Evolutionary conservation across 2,888 invertebrate genomes (phyloP), one percentile per base, ranked within the genome.

Genomic region (Dryobota labecula): DNA sequence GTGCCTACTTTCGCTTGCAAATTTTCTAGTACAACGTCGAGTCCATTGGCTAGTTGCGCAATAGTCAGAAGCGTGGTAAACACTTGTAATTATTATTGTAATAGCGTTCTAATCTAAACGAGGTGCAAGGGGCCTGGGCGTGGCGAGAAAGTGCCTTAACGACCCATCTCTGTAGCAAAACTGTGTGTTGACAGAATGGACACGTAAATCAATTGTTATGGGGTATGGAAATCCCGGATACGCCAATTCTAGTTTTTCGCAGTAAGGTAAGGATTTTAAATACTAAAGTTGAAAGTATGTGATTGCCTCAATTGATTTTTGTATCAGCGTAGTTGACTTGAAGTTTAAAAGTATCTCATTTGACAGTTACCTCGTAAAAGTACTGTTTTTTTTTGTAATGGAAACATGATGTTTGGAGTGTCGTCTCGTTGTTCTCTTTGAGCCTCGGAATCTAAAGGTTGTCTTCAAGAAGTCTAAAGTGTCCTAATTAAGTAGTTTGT

Each of bases 31-130:
- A 89, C 88, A 87, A 83, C 87, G 78, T 79, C 80, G 84, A 84
- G 78, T 84, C 76, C 76, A 71, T 30, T 68, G 45, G 41, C 64
- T 70, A 73, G 85, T 92, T 92, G 83, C 88, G 92, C 86, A 92
- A 92, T 84, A 84, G 80, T 86, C 84, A 88, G 88, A 89, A 91
- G 87, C 89, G 88, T 89, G 83, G 90, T 91, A 92, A 92, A 92
- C 89, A 90, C 88, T 92, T 90, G 91, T 91, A 92, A 93, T 93
- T 92, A 92, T 93, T 91, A 93, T 93, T 93, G 90, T 92, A 92
- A 93, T 92, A 91, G 90, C 91, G 90, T 91, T 92, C 89, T 91
- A 90, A 93, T 93, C 90, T 91, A 90, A 91, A 91, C 88, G 88
- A 90, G 88, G 89, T 84, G 87, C 88, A 87, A 87, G 87, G 81